These are phyloP conservation scores for Holothuria leucospilota DNA, from an alignment of 53 echinoderm and acorn worm species.

Conservation along the genomic window DNA sequence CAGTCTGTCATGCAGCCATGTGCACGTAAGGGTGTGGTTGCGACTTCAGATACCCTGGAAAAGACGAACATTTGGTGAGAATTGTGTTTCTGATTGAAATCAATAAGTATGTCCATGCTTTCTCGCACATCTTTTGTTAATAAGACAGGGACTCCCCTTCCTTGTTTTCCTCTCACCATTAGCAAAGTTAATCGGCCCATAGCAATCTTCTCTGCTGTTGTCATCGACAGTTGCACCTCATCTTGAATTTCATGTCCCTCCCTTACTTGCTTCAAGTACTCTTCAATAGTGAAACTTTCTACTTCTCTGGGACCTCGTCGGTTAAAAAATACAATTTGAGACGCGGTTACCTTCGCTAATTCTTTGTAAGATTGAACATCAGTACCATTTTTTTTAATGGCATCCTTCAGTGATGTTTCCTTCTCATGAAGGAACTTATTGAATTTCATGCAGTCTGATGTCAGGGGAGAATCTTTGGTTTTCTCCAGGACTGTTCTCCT, in stretches of 20 bases:
- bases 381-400: background rate
- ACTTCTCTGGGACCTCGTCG: slow-evolving; percentile 49
- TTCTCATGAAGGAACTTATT: background rate
- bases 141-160: slow-evolving; percentile 58
- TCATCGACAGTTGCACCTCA: slow-evolving; percentile 6
- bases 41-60: background rate
- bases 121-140: slow-evolving; percentile 5
- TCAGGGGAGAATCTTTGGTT: slow-evolving; percentile 15
- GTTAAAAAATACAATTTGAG: slow-evolving; percentile 9
- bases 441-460: slow-evolving; percentile 5
- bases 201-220: slow-evolving; percentile 24
- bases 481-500: background rate
- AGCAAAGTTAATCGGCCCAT: slow-evolving; percentile 3
- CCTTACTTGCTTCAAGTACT: background rate
- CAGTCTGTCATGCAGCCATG: slow-evolving; percentile 48
- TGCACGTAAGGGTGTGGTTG: slow-evolving; percentile 49
- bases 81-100: background rate
- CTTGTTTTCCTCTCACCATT: slow-evolving; percentile 61
- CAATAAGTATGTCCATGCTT: background rate
- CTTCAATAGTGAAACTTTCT: slow-evolving; percentile 23
- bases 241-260: background rate
- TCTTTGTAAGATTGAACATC: background rate
- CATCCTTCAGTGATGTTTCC: background rate
- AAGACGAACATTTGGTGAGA: too few relatives aligned
- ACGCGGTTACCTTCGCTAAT: background rate